phyloP scores from a whole-genome alignment of 2,797 vertebrate species.

The Eulemur albifrons region DNA sequence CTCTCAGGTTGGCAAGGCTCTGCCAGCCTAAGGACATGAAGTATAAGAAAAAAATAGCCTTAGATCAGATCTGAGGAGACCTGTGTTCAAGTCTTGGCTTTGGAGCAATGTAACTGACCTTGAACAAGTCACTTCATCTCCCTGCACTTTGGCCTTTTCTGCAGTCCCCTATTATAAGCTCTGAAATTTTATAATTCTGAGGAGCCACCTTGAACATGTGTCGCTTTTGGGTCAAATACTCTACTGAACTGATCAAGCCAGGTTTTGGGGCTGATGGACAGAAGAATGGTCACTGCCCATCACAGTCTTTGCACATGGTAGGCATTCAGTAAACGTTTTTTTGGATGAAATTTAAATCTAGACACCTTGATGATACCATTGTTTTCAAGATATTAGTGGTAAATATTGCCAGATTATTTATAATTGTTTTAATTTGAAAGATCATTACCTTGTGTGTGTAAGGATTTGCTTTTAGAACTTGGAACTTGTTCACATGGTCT shows the following conservation, averaged over 20 bases:
- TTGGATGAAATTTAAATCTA: background rate
- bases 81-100: background rate
- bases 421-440: slow-evolving; percentile 44
- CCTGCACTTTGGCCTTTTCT: background rate
- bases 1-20: background rate
- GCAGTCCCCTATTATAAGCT: background rate
- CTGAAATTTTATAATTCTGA: background rate
- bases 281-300: background rate
- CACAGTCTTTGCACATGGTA: background rate
- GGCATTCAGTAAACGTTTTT: background rate
- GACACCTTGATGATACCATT: background rate
- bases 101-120: background rate
- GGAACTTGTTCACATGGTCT: background rate
- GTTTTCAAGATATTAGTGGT: slow-evolving; percentile 39
- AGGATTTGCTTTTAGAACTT: slow-evolving; percentile 46
- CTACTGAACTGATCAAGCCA: background rate
- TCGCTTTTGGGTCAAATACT: background rate
- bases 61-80: background rate
- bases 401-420: slow-evolving; percentile 12
- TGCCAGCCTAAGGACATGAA: background rate
- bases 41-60: background rate
- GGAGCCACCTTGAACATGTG: background rate
- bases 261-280: background rate
- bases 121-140: background rate
- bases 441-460: background rate